Evolutionary conservation across 2,113 vertebrate genomes (phyloP).

Genomic region (Trematomus loennbergii): DNA sequence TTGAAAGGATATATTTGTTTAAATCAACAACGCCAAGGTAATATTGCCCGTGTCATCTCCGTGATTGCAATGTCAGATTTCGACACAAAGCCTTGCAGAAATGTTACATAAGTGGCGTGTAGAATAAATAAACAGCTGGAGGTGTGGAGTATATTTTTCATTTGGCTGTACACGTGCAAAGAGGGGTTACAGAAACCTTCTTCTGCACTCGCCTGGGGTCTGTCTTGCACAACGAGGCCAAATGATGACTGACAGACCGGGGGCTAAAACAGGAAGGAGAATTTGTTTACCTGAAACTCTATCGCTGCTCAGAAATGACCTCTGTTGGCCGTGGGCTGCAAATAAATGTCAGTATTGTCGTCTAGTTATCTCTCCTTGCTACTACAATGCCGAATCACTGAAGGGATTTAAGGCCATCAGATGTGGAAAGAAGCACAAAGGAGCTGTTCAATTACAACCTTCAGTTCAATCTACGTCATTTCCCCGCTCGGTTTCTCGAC

Average conservation of each 20-base stretch:
- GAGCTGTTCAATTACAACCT: conserved; percentile 17
- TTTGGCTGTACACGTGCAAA: conserved; percentile 14
- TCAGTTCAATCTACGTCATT: conserved; percentile 32
- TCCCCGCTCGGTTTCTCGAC: conserved; percentile 32
- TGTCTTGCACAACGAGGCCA: conserved; percentile 30
- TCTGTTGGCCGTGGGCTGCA: not conserved
- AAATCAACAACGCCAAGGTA: conserved; percentile 3
- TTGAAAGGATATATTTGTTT: conserved; percentile 36
- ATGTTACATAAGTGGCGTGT: conserved; percentile 29
- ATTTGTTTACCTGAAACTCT: conserved; percentile 44
- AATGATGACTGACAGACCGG: conserved; percentile 40
- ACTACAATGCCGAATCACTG: conserved; percentile 2
- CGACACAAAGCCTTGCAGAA: not conserved
- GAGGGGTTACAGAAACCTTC: conserved; percentile 13
- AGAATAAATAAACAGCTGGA: conserved; percentile 26
- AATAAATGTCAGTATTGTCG: conserved; percentile 14
- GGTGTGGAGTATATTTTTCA: conserved; percentile 20
- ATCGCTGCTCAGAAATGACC: conserved; percentile 21
- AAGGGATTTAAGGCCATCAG: conserved; percentile 19
- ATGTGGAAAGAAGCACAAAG: not conserved
- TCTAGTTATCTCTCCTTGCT: not conserved
- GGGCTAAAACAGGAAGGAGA: conserved; percentile 34
- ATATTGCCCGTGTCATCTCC: conserved; percentile 1
- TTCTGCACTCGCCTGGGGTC: conserved; percentile 15
- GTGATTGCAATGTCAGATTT: conserved; percentile 13